These are phyloP conservation scores for Amblyopsis rosae DNA, from an alignment of 2,113 vertebrate species.

Conservation along the genomic window DNA sequence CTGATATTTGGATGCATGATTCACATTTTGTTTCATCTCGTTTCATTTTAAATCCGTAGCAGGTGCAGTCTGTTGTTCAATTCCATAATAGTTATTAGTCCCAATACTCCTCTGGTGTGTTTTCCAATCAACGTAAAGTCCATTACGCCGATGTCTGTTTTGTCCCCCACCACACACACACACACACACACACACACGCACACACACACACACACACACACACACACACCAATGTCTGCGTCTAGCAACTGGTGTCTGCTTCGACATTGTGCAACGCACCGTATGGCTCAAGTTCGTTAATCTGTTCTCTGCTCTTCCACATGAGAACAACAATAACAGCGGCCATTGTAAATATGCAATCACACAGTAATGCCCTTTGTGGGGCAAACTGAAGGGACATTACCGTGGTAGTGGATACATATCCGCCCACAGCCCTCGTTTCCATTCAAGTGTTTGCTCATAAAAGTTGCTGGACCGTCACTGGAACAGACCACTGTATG, in stretches of 20 bases:
- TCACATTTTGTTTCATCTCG: constrained; percentile 40
- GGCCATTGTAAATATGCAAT: constrained; percentile 53
- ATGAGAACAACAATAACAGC: constrained; percentile 51
- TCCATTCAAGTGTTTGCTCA: constrained; percentile 32
- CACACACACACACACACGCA: constrained; percentile 26
- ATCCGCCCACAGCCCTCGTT: background rate
- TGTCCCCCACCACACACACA: constrained; percentile 29
- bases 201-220: constrained; percentile 13
- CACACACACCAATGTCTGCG: constrained; percentile 25
- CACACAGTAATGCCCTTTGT: constrained; percentile 52
- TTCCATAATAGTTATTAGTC: constrained; percentile 67
- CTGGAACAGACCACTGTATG: constrained; percentile 14
- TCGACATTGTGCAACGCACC: constrained; percentile 47
- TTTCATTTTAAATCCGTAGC: constrained; percentile 63
- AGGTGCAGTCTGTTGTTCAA: constrained; percentile 66
- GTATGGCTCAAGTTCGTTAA: constrained; percentile 60
- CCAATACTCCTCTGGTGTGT: constrained; percentile 47
- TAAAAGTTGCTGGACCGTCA: constrained; percentile 1
- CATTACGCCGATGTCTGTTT: constrained; percentile 51
- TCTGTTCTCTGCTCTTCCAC: constrained; percentile 52
- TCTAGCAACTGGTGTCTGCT: constrained; percentile 59
- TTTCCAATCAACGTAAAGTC: constrained; percentile 54
- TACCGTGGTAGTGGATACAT: background rate
- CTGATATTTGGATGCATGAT: constrained; percentile 53
- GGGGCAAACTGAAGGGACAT: constrained; percentile 42